Percentiles rank a stretch among this genome's conserved stretches.
phyloP scores from a whole-genome alignment of 2,113 vertebrate genomes.

The Hippocampus abdominalis region DNA sequence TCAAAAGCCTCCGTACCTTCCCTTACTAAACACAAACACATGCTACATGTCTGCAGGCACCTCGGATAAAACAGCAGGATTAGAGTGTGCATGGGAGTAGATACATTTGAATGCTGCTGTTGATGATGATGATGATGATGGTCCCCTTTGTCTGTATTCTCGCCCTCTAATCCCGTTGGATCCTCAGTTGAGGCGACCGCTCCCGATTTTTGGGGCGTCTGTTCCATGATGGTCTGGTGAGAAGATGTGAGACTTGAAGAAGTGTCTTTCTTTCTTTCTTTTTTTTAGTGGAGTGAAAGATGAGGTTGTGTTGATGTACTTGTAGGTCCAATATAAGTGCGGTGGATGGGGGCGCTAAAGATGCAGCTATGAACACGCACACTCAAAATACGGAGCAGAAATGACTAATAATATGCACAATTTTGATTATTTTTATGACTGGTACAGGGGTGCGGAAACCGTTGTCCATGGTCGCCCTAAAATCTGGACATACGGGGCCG shows the following conservation, averaged over 20 bases:
- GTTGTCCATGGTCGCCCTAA: background rate
- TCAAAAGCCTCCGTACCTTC: constrained; percentile 6
- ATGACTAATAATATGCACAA: constrained; percentile 67
- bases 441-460: background rate
- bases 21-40: constrained; percentile 67
- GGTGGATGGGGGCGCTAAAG: constrained; percentile 62
- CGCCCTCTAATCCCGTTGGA: background rate
- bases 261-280: background rate
- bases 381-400: constrained; percentile 48
- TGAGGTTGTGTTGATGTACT: constrained; percentile 48
- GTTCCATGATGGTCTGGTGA: background rate
- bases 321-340: constrained; percentile 69
- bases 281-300: constrained; percentile 20
- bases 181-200: background rate
- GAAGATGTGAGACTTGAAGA: background rate
- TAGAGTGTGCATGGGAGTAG: constrained; percentile 53
- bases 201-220: background rate
- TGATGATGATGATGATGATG: constrained; percentile 31
- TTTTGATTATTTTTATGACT: constrained; percentile 56
- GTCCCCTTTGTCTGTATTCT: background rate
- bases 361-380: constrained; percentile 51
- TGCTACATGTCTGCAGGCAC: constrained; percentile 79
- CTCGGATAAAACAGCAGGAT: constrained; percentile 68
- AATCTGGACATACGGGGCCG: background rate
- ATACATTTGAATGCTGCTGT: constrained; percentile 48